These are phyloP conservation scores for Druceiella hillmani DNA, from an alignment of 2,888 invertebrate species.

Conservation along the genomic window DNA sequence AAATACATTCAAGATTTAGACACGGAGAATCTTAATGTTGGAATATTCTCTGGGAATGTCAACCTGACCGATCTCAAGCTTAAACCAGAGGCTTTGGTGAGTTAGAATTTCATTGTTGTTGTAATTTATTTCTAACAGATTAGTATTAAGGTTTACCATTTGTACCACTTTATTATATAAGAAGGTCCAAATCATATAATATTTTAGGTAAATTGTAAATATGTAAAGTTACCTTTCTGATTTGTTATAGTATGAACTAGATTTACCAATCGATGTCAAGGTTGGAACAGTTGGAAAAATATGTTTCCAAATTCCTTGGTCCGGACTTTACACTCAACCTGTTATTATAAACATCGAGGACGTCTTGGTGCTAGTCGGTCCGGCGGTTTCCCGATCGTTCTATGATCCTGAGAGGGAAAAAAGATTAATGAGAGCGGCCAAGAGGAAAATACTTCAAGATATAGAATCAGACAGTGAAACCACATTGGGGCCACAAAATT, in stretches of 20 bases:
- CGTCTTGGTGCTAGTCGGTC: constrained; percentile 68
- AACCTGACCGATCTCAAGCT: constrained; percentile 72
- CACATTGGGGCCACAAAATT: constrained; percentile 57
- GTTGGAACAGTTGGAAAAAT: constrained; percentile 74
- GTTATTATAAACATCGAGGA: constrained; percentile 71
- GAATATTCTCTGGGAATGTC: constrained; percentile 77
- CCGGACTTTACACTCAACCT: constrained; percentile 66
- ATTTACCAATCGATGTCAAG: constrained; percentile 76
- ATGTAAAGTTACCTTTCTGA: constrained; percentile 3
- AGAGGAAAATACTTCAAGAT: constrained; percentile 63
- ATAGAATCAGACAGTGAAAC: constrained; percentile 56
- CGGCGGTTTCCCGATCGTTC: constrained; percentile 60
- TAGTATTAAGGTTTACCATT: not conserved
- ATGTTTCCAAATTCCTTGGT: constrained; percentile 73
- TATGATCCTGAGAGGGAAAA: constrained; percentile 72
- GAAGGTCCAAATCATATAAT: not conserved
- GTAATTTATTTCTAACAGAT: not conserved
- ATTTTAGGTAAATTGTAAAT: constrained; percentile 1
- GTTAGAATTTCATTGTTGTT: constrained; percentile 26
- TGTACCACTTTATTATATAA: not conserved
- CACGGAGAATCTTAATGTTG: constrained; percentile 76
- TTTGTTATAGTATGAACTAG: constrained; percentile 66
- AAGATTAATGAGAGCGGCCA: constrained; percentile 64
- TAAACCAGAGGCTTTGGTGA: constrained; percentile 77
- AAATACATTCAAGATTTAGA: constrained; percentile 80